Conservation (phyloP, 2,888 invertebrate genomes). For the Campoplex capitator region DNA sequence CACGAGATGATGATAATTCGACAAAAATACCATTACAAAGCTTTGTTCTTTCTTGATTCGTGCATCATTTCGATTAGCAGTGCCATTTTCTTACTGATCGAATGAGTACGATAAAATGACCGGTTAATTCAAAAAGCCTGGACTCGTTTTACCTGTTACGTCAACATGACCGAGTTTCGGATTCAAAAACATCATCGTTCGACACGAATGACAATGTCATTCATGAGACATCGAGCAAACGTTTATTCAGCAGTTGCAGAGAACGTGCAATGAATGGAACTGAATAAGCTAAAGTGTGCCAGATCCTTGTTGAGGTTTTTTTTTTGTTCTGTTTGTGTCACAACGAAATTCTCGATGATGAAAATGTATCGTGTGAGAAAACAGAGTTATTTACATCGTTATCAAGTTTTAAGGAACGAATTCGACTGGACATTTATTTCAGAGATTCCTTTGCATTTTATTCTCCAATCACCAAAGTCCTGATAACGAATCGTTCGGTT, state of each 20-base stretch:
- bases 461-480: neutral
- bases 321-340: neutral
- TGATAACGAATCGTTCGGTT: neutral
- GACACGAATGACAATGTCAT: slow-evolving; percentile 11
- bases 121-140: neutral
- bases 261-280: neutral
- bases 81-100: neutral
- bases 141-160: neutral
- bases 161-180: slow-evolving; percentile 2
- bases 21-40: neutral
- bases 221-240: neutral
- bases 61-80: neutral
- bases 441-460: neutral
- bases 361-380: neutral
- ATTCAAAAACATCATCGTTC: slow-evolving; percentile 1
- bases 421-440: no score
- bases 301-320: neutral
- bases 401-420: no score
- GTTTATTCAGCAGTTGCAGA: neutral
- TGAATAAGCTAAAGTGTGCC: slow-evolving; percentile 8
- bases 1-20: neutral
- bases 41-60: neutral
- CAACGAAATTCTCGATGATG: neutral
- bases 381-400: neutral
- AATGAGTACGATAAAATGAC: neutral